phyloP scores from a whole-genome alignment of 2,113 vertebrate species.

The Albula glossodonta region DNA sequence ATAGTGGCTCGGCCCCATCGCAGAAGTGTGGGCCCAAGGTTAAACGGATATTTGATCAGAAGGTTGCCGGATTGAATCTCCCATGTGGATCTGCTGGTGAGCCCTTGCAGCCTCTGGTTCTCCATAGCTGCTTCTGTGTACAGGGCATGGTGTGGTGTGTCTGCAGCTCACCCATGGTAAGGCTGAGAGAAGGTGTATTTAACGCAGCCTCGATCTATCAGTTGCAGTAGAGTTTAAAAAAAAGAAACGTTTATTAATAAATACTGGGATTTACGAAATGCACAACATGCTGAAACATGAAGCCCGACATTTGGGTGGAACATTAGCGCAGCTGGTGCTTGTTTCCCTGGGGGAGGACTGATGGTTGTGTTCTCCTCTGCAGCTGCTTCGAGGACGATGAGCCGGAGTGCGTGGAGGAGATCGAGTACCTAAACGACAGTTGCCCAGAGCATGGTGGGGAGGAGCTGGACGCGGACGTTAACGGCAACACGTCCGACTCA shows the following conservation, averaged over 20 bases:
- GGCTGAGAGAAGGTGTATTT: background rate
- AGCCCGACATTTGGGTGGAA: background rate
- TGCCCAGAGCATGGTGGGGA: background rate
- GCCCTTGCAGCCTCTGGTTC: no score
- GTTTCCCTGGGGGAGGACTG: conserved; percentile 1
- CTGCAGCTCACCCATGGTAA: background rate
- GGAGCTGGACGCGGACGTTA: background rate
- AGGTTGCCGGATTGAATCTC: no score
- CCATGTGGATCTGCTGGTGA: no score
- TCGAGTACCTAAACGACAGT: background rate
- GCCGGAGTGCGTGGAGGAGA: background rate
- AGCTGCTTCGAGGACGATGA: conserved; percentile 12
- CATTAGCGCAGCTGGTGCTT: background rate
- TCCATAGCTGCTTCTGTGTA: no score
- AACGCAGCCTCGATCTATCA: background rate
- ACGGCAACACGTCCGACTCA: background rate
- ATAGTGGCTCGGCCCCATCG: no score
- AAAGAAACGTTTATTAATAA: no score
- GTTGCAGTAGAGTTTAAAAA: no score
- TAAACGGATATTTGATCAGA: no score
- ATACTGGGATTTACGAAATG: background rate
- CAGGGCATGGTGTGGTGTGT: no score
- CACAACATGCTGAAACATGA: background rate
- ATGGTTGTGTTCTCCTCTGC: background rate
- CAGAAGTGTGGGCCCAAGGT: no score